Evolutionary conservation across 92 coral and sea anemone genomes (phyloP).

Genomic region (Diadumene lineata): DNA sequence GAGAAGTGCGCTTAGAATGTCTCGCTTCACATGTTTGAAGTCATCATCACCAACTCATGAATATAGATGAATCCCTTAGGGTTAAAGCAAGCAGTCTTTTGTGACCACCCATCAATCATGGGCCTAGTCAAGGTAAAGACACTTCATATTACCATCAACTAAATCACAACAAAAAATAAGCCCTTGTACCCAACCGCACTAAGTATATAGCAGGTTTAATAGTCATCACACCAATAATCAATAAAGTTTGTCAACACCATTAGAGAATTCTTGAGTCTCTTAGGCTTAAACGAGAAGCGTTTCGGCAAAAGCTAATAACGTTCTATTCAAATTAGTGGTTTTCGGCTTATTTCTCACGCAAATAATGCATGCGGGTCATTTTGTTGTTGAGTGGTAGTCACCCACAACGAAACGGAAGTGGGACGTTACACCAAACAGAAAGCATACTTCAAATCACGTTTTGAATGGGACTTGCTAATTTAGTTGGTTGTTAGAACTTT

Average conservation of each 20-base stretch:
- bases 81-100: conserved; percentile 14
- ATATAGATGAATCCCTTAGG: conserved; percentile 39
- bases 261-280: conserved; percentile 6
- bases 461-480: conserved; percentile 17
- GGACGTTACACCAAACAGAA: conserved; percentile 3
- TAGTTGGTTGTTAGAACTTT: conserved; percentile 13
- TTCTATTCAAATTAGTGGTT: conserved; percentile 32
- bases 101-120: conserved; percentile 29
- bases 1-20: neutral
- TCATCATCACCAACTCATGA: conserved; percentile 30
- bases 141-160: conserved; percentile 16
- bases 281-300: conserved; percentile 12
- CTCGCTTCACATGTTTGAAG: conserved; percentile 35
- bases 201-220: neutral
- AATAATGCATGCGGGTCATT: conserved; percentile 2
- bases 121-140: neutral
- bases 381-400: conserved; percentile 12
- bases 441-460: conserved; percentile 21
- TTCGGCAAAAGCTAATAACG: conserved; percentile 7
- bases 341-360: conserved; percentile 27
- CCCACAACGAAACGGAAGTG: conserved; percentile 28
- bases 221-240: neutral
- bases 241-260: neutral
- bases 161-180: neutral
- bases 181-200: neutral